These are phyloP conservation scores for Leiothrix lutea DNA, from an alignment of 2,113 vertebrate genomes.

Conservation along the genomic window DNA sequence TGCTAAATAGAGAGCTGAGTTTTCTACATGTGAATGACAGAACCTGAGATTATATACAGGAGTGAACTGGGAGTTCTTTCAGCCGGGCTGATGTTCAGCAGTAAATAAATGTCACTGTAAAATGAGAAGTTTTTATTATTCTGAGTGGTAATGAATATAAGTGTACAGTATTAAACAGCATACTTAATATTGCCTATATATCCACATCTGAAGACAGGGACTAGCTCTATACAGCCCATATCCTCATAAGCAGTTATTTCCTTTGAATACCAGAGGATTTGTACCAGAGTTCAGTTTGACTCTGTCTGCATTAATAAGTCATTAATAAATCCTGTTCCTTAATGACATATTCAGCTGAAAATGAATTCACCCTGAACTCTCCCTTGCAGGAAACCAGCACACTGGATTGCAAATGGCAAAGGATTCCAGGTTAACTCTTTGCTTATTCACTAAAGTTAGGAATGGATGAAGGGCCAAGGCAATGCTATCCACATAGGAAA, in stretches of 20 bases:
- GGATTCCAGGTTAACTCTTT: slow-evolving; percentile 31
- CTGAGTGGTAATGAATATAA: slow-evolving; percentile 72
- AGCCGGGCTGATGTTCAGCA: background rate
- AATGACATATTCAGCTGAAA: slow-evolving; percentile 71
- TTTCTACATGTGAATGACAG: slow-evolving; percentile 79
- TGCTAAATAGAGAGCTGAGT: slow-evolving; percentile 80
- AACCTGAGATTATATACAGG: slow-evolving; percentile 70
- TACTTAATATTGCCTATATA: slow-evolving; percentile 70
- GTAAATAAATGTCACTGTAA: slow-evolving; percentile 66
- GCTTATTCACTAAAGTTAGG: background rate
- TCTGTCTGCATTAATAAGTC: slow-evolving; percentile 59
- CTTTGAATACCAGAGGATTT: slow-evolving; percentile 1
- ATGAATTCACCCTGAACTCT: slow-evolving; percentile 53
- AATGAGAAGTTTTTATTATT: slow-evolving; percentile 71
- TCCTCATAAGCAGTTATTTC: background rate
- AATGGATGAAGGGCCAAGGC: background rate
- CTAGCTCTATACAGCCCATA: background rate
- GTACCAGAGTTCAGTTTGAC: slow-evolving; percentile 1
- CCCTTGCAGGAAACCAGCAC: slow-evolving; percentile 31
- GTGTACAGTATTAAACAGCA: slow-evolving; percentile 68
- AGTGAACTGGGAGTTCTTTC: slow-evolving; percentile 60
- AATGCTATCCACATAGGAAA: background rate
- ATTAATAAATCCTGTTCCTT: slow-evolving; percentile 74
- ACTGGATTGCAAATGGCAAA: slow-evolving; percentile 13
- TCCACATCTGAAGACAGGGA: slow-evolving; percentile 59